A percentile compares a stretch with the other conserved stretches of the same genome.
Conservation (phyloP, 2,888 invertebrate species). For the Apotomis turbidana region DNA sequence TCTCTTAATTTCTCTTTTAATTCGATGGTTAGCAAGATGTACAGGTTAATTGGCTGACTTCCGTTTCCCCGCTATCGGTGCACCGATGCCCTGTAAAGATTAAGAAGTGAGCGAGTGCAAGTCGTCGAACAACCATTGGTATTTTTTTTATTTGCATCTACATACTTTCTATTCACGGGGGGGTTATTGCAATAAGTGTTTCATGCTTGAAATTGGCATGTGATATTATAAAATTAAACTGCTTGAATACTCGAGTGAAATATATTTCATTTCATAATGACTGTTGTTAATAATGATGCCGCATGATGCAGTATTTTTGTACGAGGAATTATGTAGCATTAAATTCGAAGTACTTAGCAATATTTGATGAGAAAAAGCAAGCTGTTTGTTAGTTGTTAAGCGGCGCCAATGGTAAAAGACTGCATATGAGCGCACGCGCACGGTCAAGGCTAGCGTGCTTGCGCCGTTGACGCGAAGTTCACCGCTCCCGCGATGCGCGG, state of each 20-base stretch:
- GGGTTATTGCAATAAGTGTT: constrained; percentile 10
- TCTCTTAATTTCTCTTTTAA: constrained; percentile 41
- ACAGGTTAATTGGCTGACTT: constrained; percentile 38
- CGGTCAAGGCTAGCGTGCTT: constrained; percentile 78
- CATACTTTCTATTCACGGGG: constrained; percentile 25
- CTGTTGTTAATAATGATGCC: too few relatives aligned
- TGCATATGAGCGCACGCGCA: constrained; percentile 54
- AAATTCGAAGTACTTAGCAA: too few relatives aligned
- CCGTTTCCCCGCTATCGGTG: constrained; percentile 36
- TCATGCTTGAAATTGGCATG: not conserved
- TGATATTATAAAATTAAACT: too few relatives aligned
- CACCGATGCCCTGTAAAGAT: constrained; percentile 39
- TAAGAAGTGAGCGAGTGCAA: constrained; percentile 31
- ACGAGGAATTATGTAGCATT: too few relatives aligned
- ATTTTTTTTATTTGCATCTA: constrained; percentile 28
- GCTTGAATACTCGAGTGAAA: too few relatives aligned
- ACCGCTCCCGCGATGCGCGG: constrained; percentile 60
- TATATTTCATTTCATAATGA: too few relatives aligned
- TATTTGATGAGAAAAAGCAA: too few relatives aligned
- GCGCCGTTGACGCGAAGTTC: constrained; percentile 72
- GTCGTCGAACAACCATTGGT: constrained; percentile 22
- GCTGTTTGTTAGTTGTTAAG: not conserved
- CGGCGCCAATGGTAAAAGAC: constrained; percentile 6
- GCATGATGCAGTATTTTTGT: too few relatives aligned
- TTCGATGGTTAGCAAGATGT: constrained; percentile 38